Base-by-base conservation (phyloP, 2,888 invertebrate species). In the Xestia xanthographa region DNA sequence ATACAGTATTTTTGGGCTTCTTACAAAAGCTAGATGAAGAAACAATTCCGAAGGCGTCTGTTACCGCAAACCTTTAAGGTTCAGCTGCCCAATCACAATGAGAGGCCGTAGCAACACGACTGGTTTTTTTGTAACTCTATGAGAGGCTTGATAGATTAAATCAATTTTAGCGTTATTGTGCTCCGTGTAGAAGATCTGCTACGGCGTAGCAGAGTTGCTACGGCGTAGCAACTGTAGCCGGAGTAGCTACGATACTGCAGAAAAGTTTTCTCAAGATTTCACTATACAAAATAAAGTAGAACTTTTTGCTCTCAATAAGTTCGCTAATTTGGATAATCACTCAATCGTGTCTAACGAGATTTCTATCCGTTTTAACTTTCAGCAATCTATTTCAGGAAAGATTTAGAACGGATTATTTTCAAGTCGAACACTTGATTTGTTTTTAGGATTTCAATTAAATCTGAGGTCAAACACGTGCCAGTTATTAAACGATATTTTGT, bases 271-370 rank as follows among this genome's bases (percentile, higher is more conserved):
- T 50, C 14, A 50, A 65, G 58, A 41, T 66, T 72, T 38, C n/a
- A 71, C 38, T 41, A 17, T 38, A 34, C 50, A 17, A 58, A 26
- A 67, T 72, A 58, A 70, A 77, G 56, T 38, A 34, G 26, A 77
- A 41, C n/a, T 77, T 67, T 74, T 66, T 70, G 60, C 69, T 81
- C 69, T 72, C 56, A 66, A 80, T 80, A 72, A 78, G 56, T 66
- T 81, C n/a, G 69, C 72, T 80, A 84, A 84, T 83, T 77, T 75
- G 38, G 69, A 58, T 60, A 77, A 81, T 82, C 74, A 79, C 78
- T 83, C 68, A 70, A 63, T 72, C 74, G 69, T 77, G 75, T 68
- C 79, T 72, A 72, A 81, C 66, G 69, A 84, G 69, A 70, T 77
- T 77, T 60, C 69, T 82, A 72, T 79, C 66, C 70, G 11, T 53